Percentiles rank a stretch among this genome's conserved stretches.
Conservation (phyloP, 2,113 vertebrate species). For the Grammomys surdaster region DNA sequence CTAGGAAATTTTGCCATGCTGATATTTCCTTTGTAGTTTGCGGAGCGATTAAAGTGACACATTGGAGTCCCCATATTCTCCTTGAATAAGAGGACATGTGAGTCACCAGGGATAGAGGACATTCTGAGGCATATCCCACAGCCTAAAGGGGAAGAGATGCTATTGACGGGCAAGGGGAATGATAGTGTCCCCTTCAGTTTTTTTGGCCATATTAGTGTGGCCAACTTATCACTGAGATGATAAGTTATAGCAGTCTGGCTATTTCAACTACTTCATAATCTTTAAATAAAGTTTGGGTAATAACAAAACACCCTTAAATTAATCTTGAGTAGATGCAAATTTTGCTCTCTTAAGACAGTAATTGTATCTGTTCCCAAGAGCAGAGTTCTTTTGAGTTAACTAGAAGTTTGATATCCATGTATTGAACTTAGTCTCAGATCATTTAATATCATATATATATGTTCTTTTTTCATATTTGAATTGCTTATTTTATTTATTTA, state of each 20-base stretch:
- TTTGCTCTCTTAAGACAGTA: not conserved
- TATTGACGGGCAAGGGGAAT: not conserved
- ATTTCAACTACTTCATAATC: not conserved
- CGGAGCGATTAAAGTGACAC: not conserved
- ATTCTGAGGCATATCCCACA: not conserved
- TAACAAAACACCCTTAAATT: not conserved
- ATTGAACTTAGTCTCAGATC: not conserved
- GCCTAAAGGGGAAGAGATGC: not conserved
- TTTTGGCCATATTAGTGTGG: not conserved
- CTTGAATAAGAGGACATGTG: not conserved
- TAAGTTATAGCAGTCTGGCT: not conserved
- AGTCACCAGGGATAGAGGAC: not conserved
- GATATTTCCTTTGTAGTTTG: not conserved
- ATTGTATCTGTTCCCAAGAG: not conserved
- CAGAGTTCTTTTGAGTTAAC: not conserved
- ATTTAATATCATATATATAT: not conserved
- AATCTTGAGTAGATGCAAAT: not conserved
- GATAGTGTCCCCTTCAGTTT: not conserved
- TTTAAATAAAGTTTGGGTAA: not conserved
- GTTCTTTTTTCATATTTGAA: not conserved
- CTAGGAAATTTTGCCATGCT: not conserved
- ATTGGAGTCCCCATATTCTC: not conserved
- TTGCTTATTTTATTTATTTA: too few relatives aligned
- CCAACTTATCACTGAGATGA: not conserved
- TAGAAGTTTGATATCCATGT: not conserved